Percentiles rank a stretch among this genome's conserved stretches.
Conservation (phyloP, 1,140 invertebrate genomes). For the Kradibia gibbosae region DNA sequence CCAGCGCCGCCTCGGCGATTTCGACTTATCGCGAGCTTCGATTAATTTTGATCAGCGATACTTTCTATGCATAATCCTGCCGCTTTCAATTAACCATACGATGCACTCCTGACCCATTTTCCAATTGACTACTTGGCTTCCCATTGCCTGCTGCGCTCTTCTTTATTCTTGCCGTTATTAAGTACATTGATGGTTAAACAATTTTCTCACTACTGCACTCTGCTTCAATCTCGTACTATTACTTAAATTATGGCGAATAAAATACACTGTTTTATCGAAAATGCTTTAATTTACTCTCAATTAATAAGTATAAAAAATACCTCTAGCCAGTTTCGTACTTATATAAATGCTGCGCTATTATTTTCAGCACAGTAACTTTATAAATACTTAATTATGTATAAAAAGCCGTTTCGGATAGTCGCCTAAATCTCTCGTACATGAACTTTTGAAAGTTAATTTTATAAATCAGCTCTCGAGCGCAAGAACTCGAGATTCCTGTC, state of each 20-base stretch:
- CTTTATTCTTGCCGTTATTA: neutral
- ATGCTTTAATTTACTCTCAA: neutral
- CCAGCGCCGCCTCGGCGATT: neutral
- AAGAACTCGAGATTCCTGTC: neutral
- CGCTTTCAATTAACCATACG: conserved; percentile 5
- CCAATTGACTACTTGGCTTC: conserved; percentile 9
- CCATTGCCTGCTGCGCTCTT: neutral
- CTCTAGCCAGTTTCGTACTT: neutral
- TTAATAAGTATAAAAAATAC: neutral
- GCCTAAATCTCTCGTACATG: neutral
- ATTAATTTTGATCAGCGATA: conserved; percentile 24
- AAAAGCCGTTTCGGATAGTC: neutral
- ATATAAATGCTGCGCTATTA: neutral
- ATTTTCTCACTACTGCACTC: neutral
- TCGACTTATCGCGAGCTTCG: conserved; percentile 4
- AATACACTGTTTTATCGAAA: neutral
- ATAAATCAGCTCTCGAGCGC: neutral
- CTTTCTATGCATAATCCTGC: conserved; percentile 12
- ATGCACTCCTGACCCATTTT: neutral
- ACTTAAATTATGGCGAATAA: neutral
- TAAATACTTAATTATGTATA: neutral
- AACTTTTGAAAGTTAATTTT: neutral
- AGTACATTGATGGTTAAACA: neutral
- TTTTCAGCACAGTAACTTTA: neutral
- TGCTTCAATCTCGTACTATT: neutral